Percentiles rank a stretch among this genome's conserved stretches.
Conservation (phyloP, 2,113 vertebrate species). For the Aegypius monachus region DNA sequence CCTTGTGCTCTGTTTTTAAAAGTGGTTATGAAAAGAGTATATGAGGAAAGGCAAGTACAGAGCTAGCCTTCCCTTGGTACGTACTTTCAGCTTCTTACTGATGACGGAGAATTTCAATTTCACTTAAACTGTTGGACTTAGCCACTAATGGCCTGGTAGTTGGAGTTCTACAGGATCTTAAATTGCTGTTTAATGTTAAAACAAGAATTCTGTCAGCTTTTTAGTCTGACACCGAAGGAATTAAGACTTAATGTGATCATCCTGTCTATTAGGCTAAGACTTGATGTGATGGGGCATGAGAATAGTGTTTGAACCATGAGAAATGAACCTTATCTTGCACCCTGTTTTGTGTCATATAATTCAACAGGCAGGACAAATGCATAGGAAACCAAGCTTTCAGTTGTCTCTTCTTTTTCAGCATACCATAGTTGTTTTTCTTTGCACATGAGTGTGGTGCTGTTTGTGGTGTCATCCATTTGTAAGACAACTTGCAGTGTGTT, state of each 20-base stretch:
- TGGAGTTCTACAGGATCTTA: not conserved
- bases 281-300: not conserved
- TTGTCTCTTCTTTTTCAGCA: not conserved
- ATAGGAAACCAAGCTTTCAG: not conserved
- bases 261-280: not conserved
- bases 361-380: not conserved
- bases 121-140: not conserved
- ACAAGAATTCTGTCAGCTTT: not conserved
- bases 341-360: not conserved
- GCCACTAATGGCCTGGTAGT: not conserved
- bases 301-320: not conserved
- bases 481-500: not conserved
- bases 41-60: not conserved
- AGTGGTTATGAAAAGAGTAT: not conserved
- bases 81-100: not conserved
- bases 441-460: accelerated
- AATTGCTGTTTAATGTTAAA: not conserved
- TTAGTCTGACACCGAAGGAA: not conserved
- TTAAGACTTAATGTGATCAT: not conserved
- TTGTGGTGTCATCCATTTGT: not conserved
- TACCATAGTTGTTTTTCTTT: not conserved
- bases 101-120: not conserved
- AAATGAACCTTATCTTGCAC: not conserved
- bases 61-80: not conserved
- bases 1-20: not conserved